Conservation (phyloP, 2,113 vertebrate species). For the Vidua chalybeata region DNA sequence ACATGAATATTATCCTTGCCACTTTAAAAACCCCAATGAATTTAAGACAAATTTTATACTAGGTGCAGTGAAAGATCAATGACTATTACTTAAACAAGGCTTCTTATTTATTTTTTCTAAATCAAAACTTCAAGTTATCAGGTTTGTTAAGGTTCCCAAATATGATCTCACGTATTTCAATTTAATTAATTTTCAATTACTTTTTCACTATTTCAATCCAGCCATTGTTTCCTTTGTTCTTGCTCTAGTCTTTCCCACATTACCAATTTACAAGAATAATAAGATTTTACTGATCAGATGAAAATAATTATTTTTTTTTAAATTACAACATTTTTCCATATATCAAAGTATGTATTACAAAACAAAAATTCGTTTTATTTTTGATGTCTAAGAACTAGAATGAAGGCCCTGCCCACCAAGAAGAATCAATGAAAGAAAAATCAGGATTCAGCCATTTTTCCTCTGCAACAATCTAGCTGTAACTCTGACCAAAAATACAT, state of each 20-base stretch:
- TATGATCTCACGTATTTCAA: background rate
- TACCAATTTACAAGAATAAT: background rate
- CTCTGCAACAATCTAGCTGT: background rate
- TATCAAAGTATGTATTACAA: background rate
- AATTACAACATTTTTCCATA: background rate
- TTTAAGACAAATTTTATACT: background rate
- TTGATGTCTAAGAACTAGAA: background rate
- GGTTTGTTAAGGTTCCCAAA: background rate
- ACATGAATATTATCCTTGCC: rapidly evolving
- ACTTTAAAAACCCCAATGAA: background rate
- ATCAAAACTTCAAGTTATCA: background rate
- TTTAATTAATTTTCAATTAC: background rate
- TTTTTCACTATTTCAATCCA: background rate
- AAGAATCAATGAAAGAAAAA: background rate
- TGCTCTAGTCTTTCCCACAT: background rate
- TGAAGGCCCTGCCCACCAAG: background rate
- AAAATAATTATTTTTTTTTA: background rate
- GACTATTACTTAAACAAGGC: background rate
- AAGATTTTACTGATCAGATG: background rate
- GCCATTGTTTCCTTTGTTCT: background rate
- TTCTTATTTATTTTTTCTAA: background rate
- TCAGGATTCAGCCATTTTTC: background rate
- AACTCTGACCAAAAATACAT: background rate
- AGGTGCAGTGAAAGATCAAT: background rate
- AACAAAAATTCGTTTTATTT: background rate